Percentiles rank a stretch among this genome's conserved stretches.
Evolutionary conservation across 1,140 invertebrate species (phyloP).

Genomic region (Drosophila elegans): DNA sequence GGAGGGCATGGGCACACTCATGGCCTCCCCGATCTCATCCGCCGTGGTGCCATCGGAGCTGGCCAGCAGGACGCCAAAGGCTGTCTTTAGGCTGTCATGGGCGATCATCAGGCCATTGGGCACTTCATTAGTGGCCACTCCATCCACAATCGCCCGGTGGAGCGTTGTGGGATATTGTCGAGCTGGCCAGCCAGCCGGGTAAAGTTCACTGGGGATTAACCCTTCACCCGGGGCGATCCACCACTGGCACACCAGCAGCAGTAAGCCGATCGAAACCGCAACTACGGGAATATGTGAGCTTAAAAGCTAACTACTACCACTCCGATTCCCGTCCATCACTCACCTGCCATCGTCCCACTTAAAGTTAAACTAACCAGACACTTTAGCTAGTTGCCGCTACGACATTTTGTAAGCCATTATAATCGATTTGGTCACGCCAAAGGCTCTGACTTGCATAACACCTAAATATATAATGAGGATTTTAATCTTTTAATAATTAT

Average conservation of each 20-base stretch:
- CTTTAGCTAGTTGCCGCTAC: neutral
- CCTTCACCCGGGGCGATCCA: neutral
- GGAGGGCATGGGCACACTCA: neutral
- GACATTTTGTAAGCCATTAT: constrained; percentile 1
- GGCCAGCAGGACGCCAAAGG: neutral
- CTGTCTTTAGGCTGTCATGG: neutral
- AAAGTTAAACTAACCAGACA: neutral
- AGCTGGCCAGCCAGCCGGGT: neutral
- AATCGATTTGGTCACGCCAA: constrained; percentile 24
- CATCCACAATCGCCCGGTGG: constrained; percentile 1
- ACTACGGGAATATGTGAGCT: constrained; percentile 1
- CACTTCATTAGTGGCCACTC: neutral
- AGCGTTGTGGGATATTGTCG: constrained; percentile 4
- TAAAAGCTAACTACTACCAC: neutral
- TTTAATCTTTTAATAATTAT: neutral
- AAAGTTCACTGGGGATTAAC: constrained; percentile 3
- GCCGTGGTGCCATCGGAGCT: constrained; percentile 6
- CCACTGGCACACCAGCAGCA: constrained; percentile 4
- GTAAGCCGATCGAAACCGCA: constrained; percentile 2
- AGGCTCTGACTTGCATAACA: neutral
- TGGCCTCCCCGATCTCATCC: constrained; percentile 6
- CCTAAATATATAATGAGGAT: neutral
- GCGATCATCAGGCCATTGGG: neutral
- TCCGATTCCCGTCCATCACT: constrained; percentile 7
- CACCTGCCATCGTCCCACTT: constrained; percentile 10